Evolutionary conservation across 2,797 vertebrate genomes (phyloP), one percentile per base, ranked within the genome.

Genomic region (Mycteria americana): DNA sequence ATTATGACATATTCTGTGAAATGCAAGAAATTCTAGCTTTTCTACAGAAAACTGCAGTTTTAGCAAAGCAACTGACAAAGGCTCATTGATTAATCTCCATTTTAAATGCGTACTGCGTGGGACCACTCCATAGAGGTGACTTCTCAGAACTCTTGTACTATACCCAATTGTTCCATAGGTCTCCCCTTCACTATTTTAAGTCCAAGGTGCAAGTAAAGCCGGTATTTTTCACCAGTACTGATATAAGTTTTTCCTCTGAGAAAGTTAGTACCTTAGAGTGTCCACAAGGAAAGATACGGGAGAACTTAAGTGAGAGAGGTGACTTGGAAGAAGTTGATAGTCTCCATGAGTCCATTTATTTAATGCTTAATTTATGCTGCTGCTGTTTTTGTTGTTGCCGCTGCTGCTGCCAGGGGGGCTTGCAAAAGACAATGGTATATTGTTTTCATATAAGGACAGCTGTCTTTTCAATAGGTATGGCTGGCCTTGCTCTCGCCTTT

Each of bases 91-190:
- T 27, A 62, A 85, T 46, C 33, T 64, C 24, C 11, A 3, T 18
- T 70, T 76, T 22, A 75, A 92, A 68, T 21, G 46, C 0, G 2
- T 27, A 7, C n/a, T 75, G 37, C 0, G 0, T 27, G 39, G 35
- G 14, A 78, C 6, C 2, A 4, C 30, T 28, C 11, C 18, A 9
- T 11, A 41, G 0, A 59, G 9, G 21, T 1, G 1, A 33, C 31
- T 77, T 60, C 45, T 92, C 35, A 75, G 53, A 85, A 78, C 23
- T 59, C 30, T 10, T 23, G 25, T 30, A 28, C 28, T 65, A 31
- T 19, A 41, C 8, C 11, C 2, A 45, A 27, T 2, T 39, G 24
- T 72, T 62, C 62, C 48, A 62, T 2, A 63, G 43, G 23, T 56
- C 50, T 89, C 24, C n/a, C 18, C 7, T 84, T 88, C 76, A 54